Conservation (phyloP, 2,797 vertebrate species). For the Poecilia picta region DNA sequence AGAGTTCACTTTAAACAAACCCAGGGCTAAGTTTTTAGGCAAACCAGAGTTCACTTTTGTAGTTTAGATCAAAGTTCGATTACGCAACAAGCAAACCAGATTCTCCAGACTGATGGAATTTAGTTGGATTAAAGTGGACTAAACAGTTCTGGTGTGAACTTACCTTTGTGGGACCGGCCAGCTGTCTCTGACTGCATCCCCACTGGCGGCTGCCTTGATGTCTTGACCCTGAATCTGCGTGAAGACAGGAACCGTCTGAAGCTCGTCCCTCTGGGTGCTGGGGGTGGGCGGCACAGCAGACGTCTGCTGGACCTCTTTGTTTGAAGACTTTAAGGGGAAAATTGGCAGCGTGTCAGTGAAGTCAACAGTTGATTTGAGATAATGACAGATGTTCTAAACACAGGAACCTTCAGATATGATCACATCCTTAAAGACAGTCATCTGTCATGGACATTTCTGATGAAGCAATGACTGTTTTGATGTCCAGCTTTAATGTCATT, state of each 20-base stretch:
- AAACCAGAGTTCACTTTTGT: too few relatives aligned
- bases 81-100: too few relatives aligned
- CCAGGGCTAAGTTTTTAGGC: too few relatives aligned
- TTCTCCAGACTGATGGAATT: too few relatives aligned
- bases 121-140: too few relatives aligned
- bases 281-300: conserved; percentile 42
- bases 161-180: conserved; percentile 69
- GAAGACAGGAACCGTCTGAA: conserved; percentile 61
- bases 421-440: background rate
- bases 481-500: too few relatives aligned
- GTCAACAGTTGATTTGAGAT: background rate
- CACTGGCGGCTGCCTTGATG: conserved; percentile 1
- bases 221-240: conserved; percentile 44
- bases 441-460: too few relatives aligned
- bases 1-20: too few relatives aligned
- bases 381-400: background rate
- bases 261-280: conserved; percentile 49
- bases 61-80: too few relatives aligned
- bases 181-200: conserved; percentile 43
- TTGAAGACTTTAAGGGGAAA: conserved; percentile 11
- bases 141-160: too few relatives aligned
- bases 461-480: too few relatives aligned
- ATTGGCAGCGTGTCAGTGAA: background rate
- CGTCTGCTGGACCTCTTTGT: conserved; percentile 30
- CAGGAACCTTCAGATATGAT: background rate